Base-by-base conservation (phyloP, 37 sponge, comb jelly and placozoan species). In the Cladorhizidae sp. region DNA sequence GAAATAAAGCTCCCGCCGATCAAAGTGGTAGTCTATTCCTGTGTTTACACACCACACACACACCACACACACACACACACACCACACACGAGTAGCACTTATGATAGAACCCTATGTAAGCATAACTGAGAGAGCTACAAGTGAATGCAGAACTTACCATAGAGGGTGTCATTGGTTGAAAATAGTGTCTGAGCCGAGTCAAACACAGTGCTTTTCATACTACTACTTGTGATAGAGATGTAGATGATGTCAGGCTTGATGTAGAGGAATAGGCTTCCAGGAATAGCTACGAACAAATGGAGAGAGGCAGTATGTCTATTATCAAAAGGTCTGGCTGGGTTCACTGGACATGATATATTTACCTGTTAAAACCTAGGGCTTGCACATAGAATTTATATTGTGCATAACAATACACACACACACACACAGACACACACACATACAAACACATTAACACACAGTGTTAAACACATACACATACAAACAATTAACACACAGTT, bases 21-120 rank as follows among this genome's bases (percentile, higher is more conserved):
- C 17, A 57, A 56, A 80, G 40, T 80, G 70, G 32, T 80, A 80
- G 55, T 69, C 80, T 39, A 80, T 28, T 32, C 80, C 80, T 80
- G 38, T 12, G 14, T 11, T 25, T 25, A 18, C 5, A 20, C 43
- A 52, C 51, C 5, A 73, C 22, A 56, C 11, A 31, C 5, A 56
- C 11, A 54, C n/a, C 2, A 20, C 22, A 56, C 11, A 31, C 5
- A 56, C 11, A 54, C 2, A 20, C 7, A 62, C 28, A 62, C 25
- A 58, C 7, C 37, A 3, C 33, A 74, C 74, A 54, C 11, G 2
- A n/a, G n/a, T n/a, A n/a, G n/a, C n/a, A n/a, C n/a, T n/a, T n/a
- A n/a, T n/a, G n/a, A n/a, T n/a, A n/a, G n/a, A n/a, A n/a, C n/a
- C n/a, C n/a, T n/a, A n/a, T n/a, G n/a, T n/a, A n/a, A n/a, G n/a